Conservation (phyloP, 2,113 vertebrate species). For the Epinephelus cyanopodus region DNA sequence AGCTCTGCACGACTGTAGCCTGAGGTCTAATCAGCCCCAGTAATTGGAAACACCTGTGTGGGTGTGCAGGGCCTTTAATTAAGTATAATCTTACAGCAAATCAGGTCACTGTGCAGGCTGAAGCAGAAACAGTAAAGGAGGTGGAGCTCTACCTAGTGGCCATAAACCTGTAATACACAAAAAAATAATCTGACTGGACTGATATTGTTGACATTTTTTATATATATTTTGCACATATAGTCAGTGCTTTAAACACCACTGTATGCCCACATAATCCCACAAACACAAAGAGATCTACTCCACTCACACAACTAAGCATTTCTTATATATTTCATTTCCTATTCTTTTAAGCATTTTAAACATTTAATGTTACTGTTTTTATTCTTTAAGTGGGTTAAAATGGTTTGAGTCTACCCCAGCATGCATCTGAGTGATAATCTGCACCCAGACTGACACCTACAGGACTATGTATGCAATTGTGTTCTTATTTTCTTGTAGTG, state of each 20-base stretch:
- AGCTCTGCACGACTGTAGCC: neutral
- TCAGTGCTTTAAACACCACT: neutral
- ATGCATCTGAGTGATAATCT: neutral
- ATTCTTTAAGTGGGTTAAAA: neutral
- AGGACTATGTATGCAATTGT: too few species aligned
- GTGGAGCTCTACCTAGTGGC: slow-evolving; percentile 61
- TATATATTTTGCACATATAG: neutral
- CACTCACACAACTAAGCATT: neutral
- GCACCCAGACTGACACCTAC: neutral
- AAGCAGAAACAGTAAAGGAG: neutral
- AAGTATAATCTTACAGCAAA: neutral
- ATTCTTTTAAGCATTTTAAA: neutral
- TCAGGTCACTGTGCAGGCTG: neutral
- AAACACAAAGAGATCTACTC: neutral
- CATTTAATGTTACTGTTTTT: neutral
- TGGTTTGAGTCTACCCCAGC: neutral
- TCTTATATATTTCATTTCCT: neutral
- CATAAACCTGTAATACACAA: neutral
- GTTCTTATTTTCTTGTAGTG: neutral
- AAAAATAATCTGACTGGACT: neutral
- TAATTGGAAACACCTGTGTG: neutral
- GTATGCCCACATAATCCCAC: neutral
- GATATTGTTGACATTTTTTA: neutral
- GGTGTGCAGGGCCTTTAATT: neutral
- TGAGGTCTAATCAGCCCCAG: neutral